Evolutionary conservation across 2,888 invertebrate genomes (phyloP).

Genomic region (Eulithis testata): DNA sequence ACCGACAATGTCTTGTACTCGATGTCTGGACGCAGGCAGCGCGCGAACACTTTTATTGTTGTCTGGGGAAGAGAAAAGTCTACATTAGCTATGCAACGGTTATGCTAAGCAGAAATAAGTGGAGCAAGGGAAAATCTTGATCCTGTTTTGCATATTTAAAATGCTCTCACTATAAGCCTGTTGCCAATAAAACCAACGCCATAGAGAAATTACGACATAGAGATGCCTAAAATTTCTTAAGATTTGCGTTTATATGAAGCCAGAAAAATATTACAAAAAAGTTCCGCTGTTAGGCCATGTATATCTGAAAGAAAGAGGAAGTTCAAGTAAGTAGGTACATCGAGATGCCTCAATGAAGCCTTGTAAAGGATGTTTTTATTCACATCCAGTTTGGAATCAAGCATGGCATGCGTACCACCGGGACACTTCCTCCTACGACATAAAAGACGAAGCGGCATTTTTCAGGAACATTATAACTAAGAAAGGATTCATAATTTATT

Average conservation of each 20-base stretch:
- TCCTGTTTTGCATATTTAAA: slow-evolving; percentile 22
- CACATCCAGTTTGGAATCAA: slow-evolving; percentile 28
- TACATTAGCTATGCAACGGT: slow-evolving; percentile 9
- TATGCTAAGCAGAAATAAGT: slow-evolving; percentile 13
- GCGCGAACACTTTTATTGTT: slow-evolving; percentile 95
- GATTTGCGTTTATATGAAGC: no score
- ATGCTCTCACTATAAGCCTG: slow-evolving; percentile 6
- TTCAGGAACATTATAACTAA: slow-evolving; percentile 14
- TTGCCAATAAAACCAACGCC: neutral
- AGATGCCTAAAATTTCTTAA: no score
- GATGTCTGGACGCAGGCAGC: slow-evolving; percentile 95
- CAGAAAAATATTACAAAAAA: neutral
- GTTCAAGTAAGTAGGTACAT: slow-evolving; percentile 14
- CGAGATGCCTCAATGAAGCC: slow-evolving; percentile 32
- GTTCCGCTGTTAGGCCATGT: neutral
- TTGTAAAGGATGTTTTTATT: slow-evolving; percentile 32
- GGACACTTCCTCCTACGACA: slow-evolving; percentile 28
- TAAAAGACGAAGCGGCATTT: slow-evolving; percentile 6
- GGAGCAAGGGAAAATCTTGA: slow-evolving; percentile 14
- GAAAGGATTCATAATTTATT: slow-evolving; percentile 2
- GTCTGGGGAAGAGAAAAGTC: slow-evolving; percentile 85
- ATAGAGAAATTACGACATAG: neutral
- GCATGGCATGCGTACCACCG: slow-evolving; percentile 29
- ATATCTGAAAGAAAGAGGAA: slow-evolving; percentile 12
- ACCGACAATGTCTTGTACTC: slow-evolving; percentile 98